Percentiles rank a stretch among this genome's conserved stretches.
Evolutionary conservation across 2,888 invertebrate genomes (phyloP).

Genomic region (Epinotia demarniana): DNA sequence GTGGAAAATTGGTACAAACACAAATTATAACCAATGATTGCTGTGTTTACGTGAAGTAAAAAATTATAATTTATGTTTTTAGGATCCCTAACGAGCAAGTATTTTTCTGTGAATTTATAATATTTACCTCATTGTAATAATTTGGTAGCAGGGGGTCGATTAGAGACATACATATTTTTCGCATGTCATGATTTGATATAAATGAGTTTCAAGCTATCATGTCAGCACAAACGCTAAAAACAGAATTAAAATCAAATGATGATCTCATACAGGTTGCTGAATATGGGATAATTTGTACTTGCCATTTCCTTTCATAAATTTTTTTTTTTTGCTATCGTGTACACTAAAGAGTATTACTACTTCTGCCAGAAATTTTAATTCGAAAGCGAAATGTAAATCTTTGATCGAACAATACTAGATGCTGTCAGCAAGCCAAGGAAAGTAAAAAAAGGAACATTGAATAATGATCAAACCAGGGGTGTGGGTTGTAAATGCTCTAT

Average conservation of each 20-base stretch:
- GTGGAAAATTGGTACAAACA: background rate
- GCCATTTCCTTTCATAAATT: no score
- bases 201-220: no score
- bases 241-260: no score
- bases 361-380: no score
- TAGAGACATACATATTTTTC: no score
- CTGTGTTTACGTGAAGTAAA: conserved; percentile 3
- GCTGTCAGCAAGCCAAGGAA: background rate
- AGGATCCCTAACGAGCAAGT: background rate
- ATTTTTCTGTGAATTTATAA: background rate
- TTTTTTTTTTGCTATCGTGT: no score
- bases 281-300: no score
- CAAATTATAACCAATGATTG: background rate
- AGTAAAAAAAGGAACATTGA: background rate
- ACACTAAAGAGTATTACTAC: no score
- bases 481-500: background rate
- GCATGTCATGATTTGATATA: no score
- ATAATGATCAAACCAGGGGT: background rate
- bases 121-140: background rate
- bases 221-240: no score
- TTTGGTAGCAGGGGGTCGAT: background rate
- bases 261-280: no score
- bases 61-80: background rate
- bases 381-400: background rate
- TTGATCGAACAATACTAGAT: background rate